These are phyloP conservation scores for Bos taurus DNA, from an alignment of 2,113 vertebrate species.

Conservation along the genomic window ARS-UCD2.0 NC_037330.1:26350001-26350500, in stretches of 20 bases:
- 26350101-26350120: not conserved
- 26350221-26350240: not conserved
- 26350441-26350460: not conserved
- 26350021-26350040: not conserved
- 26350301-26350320: not conserved
- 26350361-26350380: not conserved
- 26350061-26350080: not conserved
- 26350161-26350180: not conserved
- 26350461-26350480: not conserved
- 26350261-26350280: not conserved
- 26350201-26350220: not conserved
- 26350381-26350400: not conserved
- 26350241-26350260: not conserved
- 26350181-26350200: not conserved
- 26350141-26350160: not conserved
- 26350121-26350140: not conserved
- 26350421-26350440: not conserved
- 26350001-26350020: not conserved
- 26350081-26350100: not conserved
- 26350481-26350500: not conserved
- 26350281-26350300: not conserved
- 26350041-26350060: not conserved
- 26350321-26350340: not conserved
- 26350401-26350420: not conserved
- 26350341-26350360: not conserved